Evolutionary conservation across 2,113 vertebrate species (phyloP).

Genomic region (Lynx canadensis): DNA sequence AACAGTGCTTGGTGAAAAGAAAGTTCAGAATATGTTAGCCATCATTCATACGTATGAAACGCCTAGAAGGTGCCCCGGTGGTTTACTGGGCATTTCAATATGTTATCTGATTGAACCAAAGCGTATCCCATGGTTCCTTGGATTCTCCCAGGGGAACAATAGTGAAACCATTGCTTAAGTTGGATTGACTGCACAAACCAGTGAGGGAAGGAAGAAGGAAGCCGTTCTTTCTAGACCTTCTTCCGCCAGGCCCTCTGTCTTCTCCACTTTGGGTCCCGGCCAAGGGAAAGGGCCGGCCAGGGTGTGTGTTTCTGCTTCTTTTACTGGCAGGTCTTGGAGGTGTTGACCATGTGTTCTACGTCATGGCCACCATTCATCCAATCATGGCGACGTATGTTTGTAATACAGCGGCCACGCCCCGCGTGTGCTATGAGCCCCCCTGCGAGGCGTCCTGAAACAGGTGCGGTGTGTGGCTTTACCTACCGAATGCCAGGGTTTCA

Average conservation of each 20-base stretch:
- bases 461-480: not conserved
- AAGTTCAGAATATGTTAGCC: not conserved
- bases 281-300: not conserved
- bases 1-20: not conserved
- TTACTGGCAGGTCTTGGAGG: not conserved
- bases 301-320: not conserved
- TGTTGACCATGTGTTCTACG: not conserved
- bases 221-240: not conserved
- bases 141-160: not conserved
- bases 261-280: not conserved
- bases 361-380: not conserved
- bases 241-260: not conserved
- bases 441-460: not conserved
- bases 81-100: not conserved
- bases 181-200: not conserved
- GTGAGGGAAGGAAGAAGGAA: not conserved
- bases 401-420: not conserved
- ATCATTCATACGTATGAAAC: not conserved
- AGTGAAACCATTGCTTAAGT: not conserved
- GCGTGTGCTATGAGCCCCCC: not conserved
- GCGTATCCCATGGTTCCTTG: too few species aligned
- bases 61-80: not conserved
- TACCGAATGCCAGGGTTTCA: not conserved
- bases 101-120: not conserved
- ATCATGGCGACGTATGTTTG: fast-evolving